A percentile compares a stretch with the other conserved stretches of the same genome.
Evolutionary conservation across 2,113 vertebrate species (phyloP).

Genomic region (Poeciliopsis occidentalis): DNA sequence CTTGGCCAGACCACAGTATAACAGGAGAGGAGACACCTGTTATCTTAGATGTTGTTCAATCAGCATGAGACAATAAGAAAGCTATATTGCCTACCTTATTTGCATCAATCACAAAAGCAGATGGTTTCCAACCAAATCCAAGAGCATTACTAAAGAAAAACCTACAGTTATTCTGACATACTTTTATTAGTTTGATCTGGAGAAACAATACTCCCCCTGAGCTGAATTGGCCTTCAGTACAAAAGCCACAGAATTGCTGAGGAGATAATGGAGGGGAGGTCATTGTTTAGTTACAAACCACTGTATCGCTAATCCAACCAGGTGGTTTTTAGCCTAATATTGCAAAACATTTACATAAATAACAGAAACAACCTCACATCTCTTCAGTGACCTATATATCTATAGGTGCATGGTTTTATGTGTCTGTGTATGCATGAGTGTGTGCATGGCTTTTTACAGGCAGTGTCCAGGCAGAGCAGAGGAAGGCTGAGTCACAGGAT

Average conservation of each 20-base stretch:
- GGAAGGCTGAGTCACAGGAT: constrained; percentile 74
- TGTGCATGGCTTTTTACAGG: constrained; percentile 15
- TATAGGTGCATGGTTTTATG: constrained; percentile 17
- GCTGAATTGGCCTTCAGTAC: constrained; percentile 23
- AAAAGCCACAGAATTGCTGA: constrained; percentile 32
- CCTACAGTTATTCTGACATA: constrained; percentile 27
- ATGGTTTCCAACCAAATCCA: constrained; percentile 29
- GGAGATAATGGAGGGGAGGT: constrained; percentile 64
- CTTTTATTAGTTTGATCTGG: constrained; percentile 40
- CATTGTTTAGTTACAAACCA: constrained; percentile 53
- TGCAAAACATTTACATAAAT: constrained; percentile 4
- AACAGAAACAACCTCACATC: background rate
- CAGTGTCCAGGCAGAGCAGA: constrained; percentile 52
- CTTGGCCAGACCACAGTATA: constrained; percentile 50
- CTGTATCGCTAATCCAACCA: constrained; percentile 32
- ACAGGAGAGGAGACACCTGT: constrained; percentile 56
- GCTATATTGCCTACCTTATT: constrained; percentile 31
- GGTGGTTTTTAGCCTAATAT: constrained; percentile 34
- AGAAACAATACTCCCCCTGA: constrained; percentile 50
- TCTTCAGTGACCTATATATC: background rate
- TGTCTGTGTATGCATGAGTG: background rate
- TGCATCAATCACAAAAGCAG: constrained; percentile 37
- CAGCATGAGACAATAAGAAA: constrained; percentile 37
- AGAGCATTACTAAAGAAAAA: constrained; percentile 41
- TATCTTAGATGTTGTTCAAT: constrained; percentile 46